Conservation (phyloP, 2,797 vertebrate species). For the Alcedo atthis region DNA sequence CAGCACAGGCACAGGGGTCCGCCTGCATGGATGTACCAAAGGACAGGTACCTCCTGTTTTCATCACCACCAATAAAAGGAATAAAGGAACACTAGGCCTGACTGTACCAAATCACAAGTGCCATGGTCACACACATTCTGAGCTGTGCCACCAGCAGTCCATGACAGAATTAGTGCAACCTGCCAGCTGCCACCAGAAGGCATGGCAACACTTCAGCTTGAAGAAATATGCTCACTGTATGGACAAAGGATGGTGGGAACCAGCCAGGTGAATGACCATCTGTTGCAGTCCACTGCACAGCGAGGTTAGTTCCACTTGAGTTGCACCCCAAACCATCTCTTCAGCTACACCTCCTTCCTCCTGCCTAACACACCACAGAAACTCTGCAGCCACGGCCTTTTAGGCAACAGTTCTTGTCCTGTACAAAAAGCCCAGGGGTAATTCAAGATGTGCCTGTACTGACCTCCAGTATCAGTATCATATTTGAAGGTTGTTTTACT, state of each 20-base stretch:
- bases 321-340: background rate
- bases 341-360: background rate
- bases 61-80: background rate
- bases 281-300: background rate
- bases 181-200: background rate
- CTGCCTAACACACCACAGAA: background rate
- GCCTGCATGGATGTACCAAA: background rate
- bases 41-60: rapidly evolving
- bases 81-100: background rate
- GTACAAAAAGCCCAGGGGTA: background rate
- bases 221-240: background rate
- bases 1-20: background rate
- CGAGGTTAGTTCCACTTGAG: background rate
- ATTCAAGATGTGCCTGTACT: rapidly evolving
- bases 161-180: background rate
- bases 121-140: rapidly evolving
- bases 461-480: background rate
- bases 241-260: rapidly evolving
- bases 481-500: background rate
- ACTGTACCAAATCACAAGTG: background rate
- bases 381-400: background rate
- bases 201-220: background rate
- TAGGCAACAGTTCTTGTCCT: background rate
- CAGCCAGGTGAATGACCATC: background rate
- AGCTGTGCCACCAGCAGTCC: background rate